Evolutionary conservation across 2,113 vertebrate genomes (phyloP).

Genomic region (Arothron firmamentum): DNA sequence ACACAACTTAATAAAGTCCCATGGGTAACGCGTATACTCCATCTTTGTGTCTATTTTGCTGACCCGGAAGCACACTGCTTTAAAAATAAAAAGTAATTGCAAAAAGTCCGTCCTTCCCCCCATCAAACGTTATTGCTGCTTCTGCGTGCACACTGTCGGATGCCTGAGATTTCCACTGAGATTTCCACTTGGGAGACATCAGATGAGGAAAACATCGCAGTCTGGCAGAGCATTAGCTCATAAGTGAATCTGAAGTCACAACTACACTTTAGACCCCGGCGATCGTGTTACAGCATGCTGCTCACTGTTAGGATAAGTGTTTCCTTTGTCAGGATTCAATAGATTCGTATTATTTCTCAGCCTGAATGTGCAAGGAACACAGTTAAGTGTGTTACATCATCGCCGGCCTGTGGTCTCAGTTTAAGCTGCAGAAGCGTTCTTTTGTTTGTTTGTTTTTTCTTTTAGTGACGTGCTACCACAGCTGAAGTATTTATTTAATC

Average conservation of each 20-base stretch:
- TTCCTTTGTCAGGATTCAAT: constrained; percentile 56
- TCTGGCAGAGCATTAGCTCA: constrained; percentile 48
- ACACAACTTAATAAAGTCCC: no score
- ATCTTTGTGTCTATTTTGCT: no score
- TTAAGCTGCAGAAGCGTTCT: not conserved
- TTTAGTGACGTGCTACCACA: not conserved
- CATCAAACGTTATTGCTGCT: no score
- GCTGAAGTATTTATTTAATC: no score
- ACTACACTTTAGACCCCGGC: constrained; percentile 26
- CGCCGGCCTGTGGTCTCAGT: constrained; percentile 3
- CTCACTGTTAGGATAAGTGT: constrained; percentile 43
- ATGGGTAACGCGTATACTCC: no score
- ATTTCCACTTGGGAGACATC: constrained; percentile 47
- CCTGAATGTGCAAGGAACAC: constrained; percentile 22
- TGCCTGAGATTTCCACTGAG: not conserved
- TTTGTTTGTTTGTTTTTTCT: not conserved
- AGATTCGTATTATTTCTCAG: constrained; percentile 41
- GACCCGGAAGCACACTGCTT: no score
- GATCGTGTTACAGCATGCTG: constrained; percentile 46
- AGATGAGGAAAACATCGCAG: constrained; percentile 43
- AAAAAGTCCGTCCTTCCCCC: no score
- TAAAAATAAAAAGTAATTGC: no score
- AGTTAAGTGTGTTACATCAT: constrained; percentile 27
- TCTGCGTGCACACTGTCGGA: no score
- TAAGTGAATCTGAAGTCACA: constrained; percentile 54